Evolutionary conservation across 2,797 vertebrate species (phyloP), one percentile per base, ranked within the genome.

Genomic region (Channallabes apus): DNA sequence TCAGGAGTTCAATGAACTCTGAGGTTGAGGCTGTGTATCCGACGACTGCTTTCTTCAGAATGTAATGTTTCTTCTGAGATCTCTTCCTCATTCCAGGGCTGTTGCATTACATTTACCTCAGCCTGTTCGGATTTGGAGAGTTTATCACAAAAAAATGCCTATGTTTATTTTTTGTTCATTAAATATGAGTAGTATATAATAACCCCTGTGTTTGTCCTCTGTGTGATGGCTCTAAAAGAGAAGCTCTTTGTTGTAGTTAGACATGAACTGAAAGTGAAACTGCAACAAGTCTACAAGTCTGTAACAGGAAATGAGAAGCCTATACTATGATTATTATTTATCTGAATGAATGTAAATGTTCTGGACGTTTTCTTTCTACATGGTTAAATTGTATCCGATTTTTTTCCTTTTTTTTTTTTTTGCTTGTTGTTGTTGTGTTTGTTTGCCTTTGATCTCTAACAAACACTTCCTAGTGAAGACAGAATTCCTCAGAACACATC

Each of bases 261-360:
- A 9, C 7, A 61, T 59, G 56, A 78, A 61, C 20, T 35, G 76
- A 78, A 78, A 78, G 54, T 78, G 76, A 78, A 77, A 59, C 54
- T 20, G 4, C 22, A 46, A 18, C 3, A 27, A 54, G 14, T 73
- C 22, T 29, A 12, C 27, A 73, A 54, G 12, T 14, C 1, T 14
- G 17, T 27, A 76, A 20, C 14, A 29, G 72, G 72, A 76, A 76
- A 29, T 76, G 72, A 51, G 46, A 27, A 18, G 35, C 4, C 9
- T 24, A 4, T 65, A 27, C 4, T 65, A 65, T 27, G 12, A 27
- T 14, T 64, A 12, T 67, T 38, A 22, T 22, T 32, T 32, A 35
- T 68, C 18, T 18, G 17, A 0, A 8, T 9, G 18, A 18, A 68
- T 68, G 32, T 65, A 29, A 3, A 29, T 69, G 20, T 69, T 32